Evolutionary conservation across 2,113 vertebrate species (phyloP), one percentile per base, ranked within the genome.

Genomic region (Cyphomyrus discorhynchus): DNA sequence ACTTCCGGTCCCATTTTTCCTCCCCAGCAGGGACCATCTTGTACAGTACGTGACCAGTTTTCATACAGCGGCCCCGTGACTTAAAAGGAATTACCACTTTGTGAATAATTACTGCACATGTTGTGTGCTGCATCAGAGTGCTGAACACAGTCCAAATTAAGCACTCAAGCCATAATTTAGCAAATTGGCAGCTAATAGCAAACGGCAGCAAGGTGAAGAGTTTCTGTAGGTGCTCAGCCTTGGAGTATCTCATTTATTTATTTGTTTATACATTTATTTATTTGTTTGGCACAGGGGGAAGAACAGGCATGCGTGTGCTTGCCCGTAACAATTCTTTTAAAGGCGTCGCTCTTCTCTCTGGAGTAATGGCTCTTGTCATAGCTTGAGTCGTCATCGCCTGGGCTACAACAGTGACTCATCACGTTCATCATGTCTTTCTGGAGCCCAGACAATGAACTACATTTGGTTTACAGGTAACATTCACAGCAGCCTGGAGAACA

Each of bases 21-120:
- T 45, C 13, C 24, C 19, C 82, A 84, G 39, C 17, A 47, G 45
- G 35, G 45, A 80, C 39, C 74, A 19, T 80, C 82, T 13, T 84
- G 13, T 52, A 49, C 27, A 49, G 13, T 52, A 49, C 27, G 85
- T 52, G 85, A 86, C 85, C 47, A n/a, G 47, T 52, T 86, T 45
- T 53, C 24, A 52, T 35, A 52, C 47, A 27, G 49, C 10, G 52
- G 49, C 47, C 85, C 82, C n/a, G 45, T 47, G 45, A 84, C 82
- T 84, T 84, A 31, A 52, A 86, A 52, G 85, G 85, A 49, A 86
- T 52, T 52, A 86, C 49, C 49, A 31, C 85, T 86, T 31, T 5
- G 47, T 86, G 49, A 86, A 86, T 86, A 52, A 52, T 86, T 35
- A 84, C 82, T 84, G 82, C 82, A 47, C 82, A 84, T 84, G 47